Percentiles rank a stretch among this genome's conserved stretches.
Conservation (phyloP, 2,113 vertebrate genomes). For the Lepidothrix coronata region DNA sequence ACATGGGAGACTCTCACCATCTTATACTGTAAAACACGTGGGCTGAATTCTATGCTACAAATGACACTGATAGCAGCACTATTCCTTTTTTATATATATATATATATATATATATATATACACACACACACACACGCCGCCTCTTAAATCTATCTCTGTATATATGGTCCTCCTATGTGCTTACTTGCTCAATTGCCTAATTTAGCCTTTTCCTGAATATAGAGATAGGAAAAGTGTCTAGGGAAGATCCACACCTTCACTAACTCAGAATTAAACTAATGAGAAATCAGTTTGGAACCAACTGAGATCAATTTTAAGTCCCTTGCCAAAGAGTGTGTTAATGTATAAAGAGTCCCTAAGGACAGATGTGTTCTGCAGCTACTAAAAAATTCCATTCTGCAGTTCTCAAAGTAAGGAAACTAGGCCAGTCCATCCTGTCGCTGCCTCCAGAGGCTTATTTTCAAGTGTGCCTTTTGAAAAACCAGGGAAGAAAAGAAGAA, state of each 20-base stretch:
- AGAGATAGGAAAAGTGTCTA: background rate
- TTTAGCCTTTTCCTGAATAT: background rate
- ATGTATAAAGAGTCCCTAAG: background rate
- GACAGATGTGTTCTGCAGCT: background rate
- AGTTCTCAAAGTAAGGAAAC: slow-evolving; percentile 28
- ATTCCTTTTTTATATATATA: background rate
- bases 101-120: too few relatives aligned
- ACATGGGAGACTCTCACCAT: background rate
- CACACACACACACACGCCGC: background rate
- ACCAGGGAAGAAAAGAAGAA: background rate
- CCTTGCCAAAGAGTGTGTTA: background rate
- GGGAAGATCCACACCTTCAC: background rate
- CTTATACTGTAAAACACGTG: background rate
- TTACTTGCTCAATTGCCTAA: background rate
- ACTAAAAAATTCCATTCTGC: slow-evolving; percentile 14
- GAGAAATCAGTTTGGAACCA: background rate
- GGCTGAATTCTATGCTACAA: background rate
- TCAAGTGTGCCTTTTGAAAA: background rate
- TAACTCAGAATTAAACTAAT: background rate
- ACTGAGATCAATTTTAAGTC: background rate
- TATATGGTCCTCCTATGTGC: accelerated
- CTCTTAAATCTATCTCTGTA: background rate
- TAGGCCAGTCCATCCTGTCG: background rate
- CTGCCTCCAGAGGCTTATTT: background rate
- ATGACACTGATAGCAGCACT: background rate